Evolutionary conservation across 2,797 vertebrate species (phyloP), one percentile per base, ranked within the genome.

Genomic region (Borostomias antarcticus): DNA sequence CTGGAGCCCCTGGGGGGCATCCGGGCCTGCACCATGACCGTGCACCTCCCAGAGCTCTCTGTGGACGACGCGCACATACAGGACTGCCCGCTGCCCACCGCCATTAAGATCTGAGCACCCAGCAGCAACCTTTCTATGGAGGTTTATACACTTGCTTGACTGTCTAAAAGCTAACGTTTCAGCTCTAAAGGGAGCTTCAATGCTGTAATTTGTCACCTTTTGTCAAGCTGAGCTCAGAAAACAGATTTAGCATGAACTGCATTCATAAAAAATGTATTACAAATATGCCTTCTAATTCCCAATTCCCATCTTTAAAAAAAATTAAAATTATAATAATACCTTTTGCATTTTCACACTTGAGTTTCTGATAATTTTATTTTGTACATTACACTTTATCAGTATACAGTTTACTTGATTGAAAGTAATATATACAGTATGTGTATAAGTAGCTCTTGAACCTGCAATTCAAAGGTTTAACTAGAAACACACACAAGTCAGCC

Each of bases 1-100:
- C 81, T 92, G 51, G 93, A 94, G 84, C 92, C 93, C 15, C 89
- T 94, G 8, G 93, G 93, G 19, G 93, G 93, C 52, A 94, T 94
- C 17, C 88, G 93, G 0, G 92, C 93, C 48, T 93, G 92, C n/a
- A 89, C 92, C 0, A 90, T 94, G 91, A 93, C 91, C 0, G 91
- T 94, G 7, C 89, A 94, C 37, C 73, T 89, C 21, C 93, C 93
- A 0, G 87, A 91, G 72, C 80, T 77, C 4, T 85, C 84, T 0
- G 83, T 89, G 75, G 89, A 89, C 3, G 91, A 93, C 61, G 83
- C 77, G 15, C 85, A 91, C 78, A 82, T 91, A 67, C 91, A 91
- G 51, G 91, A 93, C 26, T 87, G 86, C 53, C 92, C 85, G 0
- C 86, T 93, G 51, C 81, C 85, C 23, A 83, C 89, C 0, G 71